Evolutionary conservation across 2,888 invertebrate species (phyloP), one percentile per base, ranked within the genome.

Genomic region (Sinhomidia bicolor): DNA sequence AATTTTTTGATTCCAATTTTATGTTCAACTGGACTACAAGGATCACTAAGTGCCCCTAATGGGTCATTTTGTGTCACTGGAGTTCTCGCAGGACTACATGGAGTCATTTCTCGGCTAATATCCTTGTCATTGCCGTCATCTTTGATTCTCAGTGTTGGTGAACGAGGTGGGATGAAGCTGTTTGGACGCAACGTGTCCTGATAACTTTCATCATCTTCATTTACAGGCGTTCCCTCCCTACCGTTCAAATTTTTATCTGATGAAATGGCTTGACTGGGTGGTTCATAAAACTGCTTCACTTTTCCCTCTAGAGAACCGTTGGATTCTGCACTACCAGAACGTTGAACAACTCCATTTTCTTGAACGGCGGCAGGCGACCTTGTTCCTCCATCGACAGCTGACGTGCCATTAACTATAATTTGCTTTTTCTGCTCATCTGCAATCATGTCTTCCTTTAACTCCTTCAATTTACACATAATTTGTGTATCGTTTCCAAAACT

Each of bases 41-140:
- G 94, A 94, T 90, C 93, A 80, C 93, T 93, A 1, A 98, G 94
- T 4, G 98, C 97, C 6, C 98, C 98, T 26, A 98, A 94, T 0
- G 98, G 98, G 94, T 98, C 98, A 93, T 98, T 98, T 93, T 97
- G 96, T 0, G 98, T 96, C 0, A 98, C 98, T 0, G 97, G 97
- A 1, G 97, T 98, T 85, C 97, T 95, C 32, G 93, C 93, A 47
- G 96, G 96, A 78, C 92, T 92, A 44, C 90, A 89, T 7, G 92
- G 92, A 0, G 96, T 96, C 74, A 95, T 94, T 51, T 91, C 91
- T n/a, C 89, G 44, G 41, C 83, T 89, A 0, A 14, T 29, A 14
- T 74, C 89, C 12, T 17, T 76, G 51, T 44, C 85, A 17, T 10
- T 36, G 5, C 12, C 14, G 9, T 44, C 36, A 26, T 78, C 29